Evolutionary conservation across 2,888 invertebrate genomes (phyloP), one percentile per base, ranked within the genome.

Genomic region (Phyto melanocephala): DNA sequence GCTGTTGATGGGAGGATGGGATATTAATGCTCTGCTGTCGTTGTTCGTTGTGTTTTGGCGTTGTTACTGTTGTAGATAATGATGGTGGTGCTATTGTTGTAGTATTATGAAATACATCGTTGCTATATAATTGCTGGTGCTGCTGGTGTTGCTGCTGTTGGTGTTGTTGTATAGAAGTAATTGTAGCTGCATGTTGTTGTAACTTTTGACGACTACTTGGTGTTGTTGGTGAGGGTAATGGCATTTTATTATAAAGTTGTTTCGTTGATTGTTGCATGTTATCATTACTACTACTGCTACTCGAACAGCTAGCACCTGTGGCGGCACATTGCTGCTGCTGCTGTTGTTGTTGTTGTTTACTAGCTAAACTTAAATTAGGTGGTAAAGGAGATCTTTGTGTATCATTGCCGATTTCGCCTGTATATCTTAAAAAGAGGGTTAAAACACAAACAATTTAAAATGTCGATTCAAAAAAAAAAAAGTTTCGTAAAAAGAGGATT

Each of bases 331-430:
- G 28, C 28, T 28, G 28, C 6, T n/a, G n/a, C 50, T 70, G 67
- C 40, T 81, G 85, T 77, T 72, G 84, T 52, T 42, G 86, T 58
- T 71, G 86, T 84, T 87, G 85, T 88, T 91, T 91, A 87, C 86
- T 88, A 86, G 87, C 87, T 87, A 91, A 87, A 88, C 88, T 90
- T 87, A 91, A 87, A 87, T 88, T 91, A 88, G 90, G 88, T 87
- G 91, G 91, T 87, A 90, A 85, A 86, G 91, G 91, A 88, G 91
- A 91, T 88, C 91, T 88, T 87, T 91, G 91, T 86, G 89, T 89
- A 86, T 91, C 91, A 84, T 87, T 91, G 85, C 90, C 90, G 83
- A 90, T 89, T 88, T 91, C 91, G 86, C 90, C 91, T 62, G 91
- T 89, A 85, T 91, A 91, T 87, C 91, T 91, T 47, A 0, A 80